phyloP scores from a whole-genome alignment of 2,888 invertebrate genomes.

The Diaphora mendica region DNA sequence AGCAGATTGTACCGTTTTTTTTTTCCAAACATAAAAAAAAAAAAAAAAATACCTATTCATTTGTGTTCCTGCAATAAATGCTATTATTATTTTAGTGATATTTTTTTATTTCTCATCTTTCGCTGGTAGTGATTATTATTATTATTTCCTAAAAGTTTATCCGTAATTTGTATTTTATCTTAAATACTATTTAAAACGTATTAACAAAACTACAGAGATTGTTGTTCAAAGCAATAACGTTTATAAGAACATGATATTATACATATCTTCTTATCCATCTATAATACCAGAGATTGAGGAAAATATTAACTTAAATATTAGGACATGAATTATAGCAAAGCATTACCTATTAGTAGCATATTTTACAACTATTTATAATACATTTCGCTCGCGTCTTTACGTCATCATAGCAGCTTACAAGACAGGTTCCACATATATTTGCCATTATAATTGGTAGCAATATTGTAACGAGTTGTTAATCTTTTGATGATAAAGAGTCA shows the following conservation, averaged over 20 bases:
- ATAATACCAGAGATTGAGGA: neutral
- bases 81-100: no score
- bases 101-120: no score
- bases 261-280: no score
- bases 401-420: neutral
- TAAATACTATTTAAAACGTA: neutral
- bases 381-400: neutral
- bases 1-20: no score
- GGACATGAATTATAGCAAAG: neutral
- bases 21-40: no score
- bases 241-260: neutral
- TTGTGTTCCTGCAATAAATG: no score
- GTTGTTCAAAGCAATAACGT: neutral
- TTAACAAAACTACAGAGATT: neutral
- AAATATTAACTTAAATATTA: conserved; percentile 2
- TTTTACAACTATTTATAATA: neutral
- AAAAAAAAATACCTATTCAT: no score
- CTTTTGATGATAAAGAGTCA: neutral
- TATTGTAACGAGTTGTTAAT: neutral
- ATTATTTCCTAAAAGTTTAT: neutral
- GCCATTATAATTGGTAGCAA: neutral
- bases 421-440: neutral
- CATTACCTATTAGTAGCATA: neutral
- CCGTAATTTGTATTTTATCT: neutral
- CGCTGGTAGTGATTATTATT: no score